A percentile compares a stretch with the other conserved stretches of the same genome.
Evolutionary conservation across 2,888 invertebrate species (phyloP).

Genomic region (Eupithecia exiguata): DNA sequence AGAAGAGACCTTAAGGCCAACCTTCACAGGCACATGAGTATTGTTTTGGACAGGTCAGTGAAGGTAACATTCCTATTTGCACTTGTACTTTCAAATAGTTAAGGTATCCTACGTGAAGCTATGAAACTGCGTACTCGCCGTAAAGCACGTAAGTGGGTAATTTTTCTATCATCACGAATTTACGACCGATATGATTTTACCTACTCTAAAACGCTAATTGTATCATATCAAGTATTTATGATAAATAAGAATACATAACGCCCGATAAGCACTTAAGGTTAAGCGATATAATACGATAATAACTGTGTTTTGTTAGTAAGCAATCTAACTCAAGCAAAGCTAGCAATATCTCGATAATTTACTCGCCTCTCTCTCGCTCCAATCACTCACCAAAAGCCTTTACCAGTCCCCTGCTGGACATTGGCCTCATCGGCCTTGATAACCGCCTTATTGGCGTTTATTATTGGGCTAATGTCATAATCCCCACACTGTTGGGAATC

Average conservation of each 20-base stretch:
- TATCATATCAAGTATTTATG: slow-evolving; percentile 18
- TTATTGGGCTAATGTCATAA: background rate
- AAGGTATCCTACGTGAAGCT: slow-evolving; percentile 6
- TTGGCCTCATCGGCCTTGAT: background rate
- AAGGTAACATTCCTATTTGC: slow-evolving; percentile 30
- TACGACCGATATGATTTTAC: slow-evolving; percentile 5
- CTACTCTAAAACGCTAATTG: background rate
- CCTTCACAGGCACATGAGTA: slow-evolving; percentile 82
- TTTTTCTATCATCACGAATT: background rate
- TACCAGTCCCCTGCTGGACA: background rate
- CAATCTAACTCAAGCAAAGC: background rate
- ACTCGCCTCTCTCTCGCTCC: too few species aligned
- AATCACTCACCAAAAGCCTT: background rate
- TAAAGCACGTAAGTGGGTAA: slow-evolving; percentile 32
- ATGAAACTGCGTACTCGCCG: slow-evolving; percentile 26
- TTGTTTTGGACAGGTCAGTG: slow-evolving; percentile 82
- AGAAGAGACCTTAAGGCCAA: slow-evolving; percentile 80
- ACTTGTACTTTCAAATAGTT: slow-evolving; percentile 18
- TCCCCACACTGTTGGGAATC: background rate
- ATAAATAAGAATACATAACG: slow-evolving; percentile 23
- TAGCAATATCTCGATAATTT: background rate
- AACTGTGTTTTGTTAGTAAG: background rate
- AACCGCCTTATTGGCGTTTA: too few species aligned
- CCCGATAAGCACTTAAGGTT: slow-evolving; percentile 19
- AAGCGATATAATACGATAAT: slow-evolving; percentile 3